Percentiles rank a stretch among this genome's conserved stretches.
Evolutionary conservation across 2,797 vertebrate species (phyloP).

Genomic region (Karalla daura): DNA sequence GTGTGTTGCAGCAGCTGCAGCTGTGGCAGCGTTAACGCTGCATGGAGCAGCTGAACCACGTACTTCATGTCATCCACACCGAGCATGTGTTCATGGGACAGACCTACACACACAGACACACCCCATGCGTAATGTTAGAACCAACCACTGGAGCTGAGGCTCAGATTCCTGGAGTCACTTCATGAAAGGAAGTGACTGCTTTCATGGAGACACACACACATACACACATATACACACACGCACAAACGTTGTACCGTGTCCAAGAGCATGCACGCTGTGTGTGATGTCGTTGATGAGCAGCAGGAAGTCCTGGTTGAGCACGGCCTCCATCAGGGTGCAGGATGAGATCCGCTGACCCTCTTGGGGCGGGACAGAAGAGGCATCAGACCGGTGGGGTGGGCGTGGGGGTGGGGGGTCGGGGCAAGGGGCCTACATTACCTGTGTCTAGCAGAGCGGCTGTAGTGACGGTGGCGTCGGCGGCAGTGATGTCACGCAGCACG

Average conservation of each 20-base stretch:
- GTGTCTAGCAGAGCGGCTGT: slow-evolving; percentile 10
- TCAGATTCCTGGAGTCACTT: no score
- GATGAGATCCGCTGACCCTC: slow-evolving; percentile 83
- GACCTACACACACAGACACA: not conserved
- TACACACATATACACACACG: not conserved
- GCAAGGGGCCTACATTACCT: no score
- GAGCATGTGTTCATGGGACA: slow-evolving; percentile 50
- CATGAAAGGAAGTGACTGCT: no score
- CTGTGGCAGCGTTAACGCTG: no score
- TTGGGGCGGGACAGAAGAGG: slow-evolving; percentile 48
- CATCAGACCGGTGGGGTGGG: not conserved
- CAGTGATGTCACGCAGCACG: slow-evolving; percentile 81
- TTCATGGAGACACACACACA: not conserved
- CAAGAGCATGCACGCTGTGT: slow-evolving; percentile 75
- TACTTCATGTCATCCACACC: slow-evolving; percentile 57
- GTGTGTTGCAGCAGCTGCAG: no score
- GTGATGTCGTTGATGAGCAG: slow-evolving; percentile 81
- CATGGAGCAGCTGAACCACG: slow-evolving; percentile 51
- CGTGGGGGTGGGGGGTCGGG: not conserved
- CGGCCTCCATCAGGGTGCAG: slow-evolving; percentile 81
- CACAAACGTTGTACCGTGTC: slow-evolving; percentile 38
- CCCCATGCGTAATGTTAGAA: not conserved
- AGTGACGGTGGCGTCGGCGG: slow-evolving; percentile 71
- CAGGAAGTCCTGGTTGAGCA: slow-evolving; percentile 86
- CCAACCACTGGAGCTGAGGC: no score